phyloP scores from a whole-genome alignment of 2,797 vertebrate genomes.

The Lycodopsis pacificus region DNA sequence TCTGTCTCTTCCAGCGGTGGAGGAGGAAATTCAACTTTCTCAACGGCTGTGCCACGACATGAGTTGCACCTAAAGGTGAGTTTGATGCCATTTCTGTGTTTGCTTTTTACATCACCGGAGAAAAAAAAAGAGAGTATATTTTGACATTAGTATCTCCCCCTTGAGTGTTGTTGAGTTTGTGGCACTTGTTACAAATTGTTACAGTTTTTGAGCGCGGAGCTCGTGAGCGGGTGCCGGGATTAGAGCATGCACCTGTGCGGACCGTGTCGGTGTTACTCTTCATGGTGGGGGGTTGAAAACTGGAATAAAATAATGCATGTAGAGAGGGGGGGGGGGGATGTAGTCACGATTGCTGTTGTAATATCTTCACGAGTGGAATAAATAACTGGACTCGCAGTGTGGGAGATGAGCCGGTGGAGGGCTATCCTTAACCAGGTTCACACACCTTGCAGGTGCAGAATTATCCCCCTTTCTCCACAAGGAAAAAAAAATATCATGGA shows the following conservation, averaged over 20 bases:
- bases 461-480: background rate
- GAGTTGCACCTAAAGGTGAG: slow-evolving; percentile 74
- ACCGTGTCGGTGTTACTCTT: background rate
- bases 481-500: background rate
- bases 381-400: slow-evolving; percentile 9
- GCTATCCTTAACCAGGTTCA: slow-evolving; percentile 6
- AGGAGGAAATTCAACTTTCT: slow-evolving; percentile 66
- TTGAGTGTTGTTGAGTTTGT: slow-evolving; percentile 10
- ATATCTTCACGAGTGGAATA: slow-evolving; percentile 22
- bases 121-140: background rate
- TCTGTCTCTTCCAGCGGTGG: slow-evolving; percentile 36
- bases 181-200: slow-evolving; percentile 37
- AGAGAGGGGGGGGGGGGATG: background rate
- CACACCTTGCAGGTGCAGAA: background rate
- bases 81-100: slow-evolving; percentile 14
- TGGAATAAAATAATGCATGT: background rate
- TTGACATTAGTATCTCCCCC: background rate
- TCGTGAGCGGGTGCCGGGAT: background rate
- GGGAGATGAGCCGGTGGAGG: background rate
- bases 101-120: background rate
- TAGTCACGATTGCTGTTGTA: slow-evolving; percentile 17
- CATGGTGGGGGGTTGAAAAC: slow-evolving; percentile 41
- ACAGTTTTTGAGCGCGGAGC: background rate
- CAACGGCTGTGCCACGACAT: slow-evolving; percentile 36
- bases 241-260: slow-evolving; percentile 35